Base-by-base conservation (phyloP, 2,797 vertebrate genomes). In the Mormyrops attenuatus region DNA sequence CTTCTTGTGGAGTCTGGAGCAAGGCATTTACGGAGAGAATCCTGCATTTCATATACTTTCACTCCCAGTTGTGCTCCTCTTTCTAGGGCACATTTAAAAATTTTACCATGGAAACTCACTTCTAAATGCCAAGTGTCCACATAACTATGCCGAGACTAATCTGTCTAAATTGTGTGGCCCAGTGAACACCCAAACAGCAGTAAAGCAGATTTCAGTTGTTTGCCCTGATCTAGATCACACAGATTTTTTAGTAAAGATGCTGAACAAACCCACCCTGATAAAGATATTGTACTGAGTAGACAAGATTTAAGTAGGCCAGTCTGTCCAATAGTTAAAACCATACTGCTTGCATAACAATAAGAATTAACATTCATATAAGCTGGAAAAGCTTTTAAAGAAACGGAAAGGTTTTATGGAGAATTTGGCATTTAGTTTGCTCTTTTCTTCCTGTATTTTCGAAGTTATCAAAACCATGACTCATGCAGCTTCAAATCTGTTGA, bases 31-130 rank as follows among this genome's bases (percentile, higher is more conserved):
- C 13, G 2, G 13, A 38, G 5, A 80, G 17, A 80, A 44, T 41
- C 69, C 38, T 41, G 38, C 38, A 44, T 80, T 44, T 20, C 15
- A 7, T 80, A 44, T 44, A 15, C 15, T 80, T 41, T 80, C 13
- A 8, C 4, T 41, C 34, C 38, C 17, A 80, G 38, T 80, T 20
- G 38, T 80, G 38, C 17, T 44, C 73, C 73, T 34, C 13, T 77
- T 80, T 80, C 73, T 41, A 55, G 89, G 69, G 30, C 5, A 11
- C 44, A 22, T 20, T 44, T n/a, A 22, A 52, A 55, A 87, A 90
- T 20, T 80, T 88, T 44, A 80, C 73, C 73, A 38, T 80, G 73
- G 73, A 80, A 80, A 80, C 44, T 80, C 34, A 80, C 73, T 41
- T 80, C 17, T 38, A 44, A 77, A 77, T 77, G 69, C 69, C 38